These are phyloP conservation scores for Eidolon helvum DNA, from an alignment of 2,113 vertebrate genomes.

Conservation along the genomic window DNA sequence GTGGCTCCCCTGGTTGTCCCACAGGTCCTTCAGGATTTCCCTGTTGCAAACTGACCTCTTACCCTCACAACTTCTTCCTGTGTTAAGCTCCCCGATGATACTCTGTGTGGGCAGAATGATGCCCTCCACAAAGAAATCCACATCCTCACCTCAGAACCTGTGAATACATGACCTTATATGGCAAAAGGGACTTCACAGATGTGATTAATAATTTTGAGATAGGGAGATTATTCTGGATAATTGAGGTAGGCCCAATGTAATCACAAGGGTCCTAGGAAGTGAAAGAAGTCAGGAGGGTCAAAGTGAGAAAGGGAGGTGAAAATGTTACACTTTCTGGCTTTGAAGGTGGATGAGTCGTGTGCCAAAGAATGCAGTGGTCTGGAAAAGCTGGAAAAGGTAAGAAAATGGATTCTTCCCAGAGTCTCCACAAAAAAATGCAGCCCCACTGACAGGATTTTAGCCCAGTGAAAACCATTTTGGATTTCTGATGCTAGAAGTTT, in stretches of 20 bases:
- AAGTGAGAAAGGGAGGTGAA: neutral
- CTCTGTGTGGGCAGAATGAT: neutral
- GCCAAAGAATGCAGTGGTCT: too few species aligned
- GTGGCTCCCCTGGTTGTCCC: neutral
- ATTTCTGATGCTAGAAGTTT: neutral
- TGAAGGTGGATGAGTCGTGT: neutral
- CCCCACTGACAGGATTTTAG: too few species aligned
- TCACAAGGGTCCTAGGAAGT: neutral
- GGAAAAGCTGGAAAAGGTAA: neutral
- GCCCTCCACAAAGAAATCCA: too few species aligned
- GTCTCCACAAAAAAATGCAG: neutral
- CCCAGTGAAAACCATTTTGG: neutral
- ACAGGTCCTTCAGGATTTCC: neutral
- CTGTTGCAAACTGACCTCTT: neutral
- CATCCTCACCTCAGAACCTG: neutral
- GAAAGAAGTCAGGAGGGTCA: neutral
- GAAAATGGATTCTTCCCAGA: neutral
- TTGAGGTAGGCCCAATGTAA: neutral
- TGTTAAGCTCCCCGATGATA: neutral
- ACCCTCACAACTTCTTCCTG: neutral
- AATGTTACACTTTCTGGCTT: neutral
- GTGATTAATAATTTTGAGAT: neutral
- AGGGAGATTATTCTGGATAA: neutral
- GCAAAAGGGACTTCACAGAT: neutral
- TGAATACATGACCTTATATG: neutral